phyloP scores from a whole-genome alignment of 2,113 vertebrate species.

The Geococcyx californianus region DNA sequence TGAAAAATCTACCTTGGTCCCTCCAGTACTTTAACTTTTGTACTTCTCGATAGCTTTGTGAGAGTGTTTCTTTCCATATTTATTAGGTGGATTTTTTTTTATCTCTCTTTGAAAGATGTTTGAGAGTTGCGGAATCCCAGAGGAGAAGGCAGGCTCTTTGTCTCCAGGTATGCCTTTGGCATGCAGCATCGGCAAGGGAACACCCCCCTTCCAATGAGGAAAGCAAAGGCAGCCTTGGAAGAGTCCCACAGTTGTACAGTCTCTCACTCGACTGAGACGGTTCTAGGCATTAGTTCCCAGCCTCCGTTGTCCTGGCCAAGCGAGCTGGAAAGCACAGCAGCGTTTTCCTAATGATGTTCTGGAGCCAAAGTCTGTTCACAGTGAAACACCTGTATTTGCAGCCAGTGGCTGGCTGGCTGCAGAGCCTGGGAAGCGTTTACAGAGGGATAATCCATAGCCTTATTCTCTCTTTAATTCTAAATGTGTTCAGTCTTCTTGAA shows the following conservation, averaged over 20 bases:
- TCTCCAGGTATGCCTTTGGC: not conserved
- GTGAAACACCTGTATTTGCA: conserved; percentile 16
- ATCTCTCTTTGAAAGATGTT: not conserved
- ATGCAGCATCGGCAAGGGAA: not conserved
- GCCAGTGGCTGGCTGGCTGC: not conserved
- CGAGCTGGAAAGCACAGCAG: conserved; percentile 41
- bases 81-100: not conserved
- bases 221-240: conserved; percentile 33
- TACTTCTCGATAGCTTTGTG: not conserved
- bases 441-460: not conserved
- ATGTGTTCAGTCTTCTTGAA: rapidly evolving
- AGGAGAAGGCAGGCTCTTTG: not conserved
- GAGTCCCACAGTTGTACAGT: not conserved
- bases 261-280: conserved; percentile 26
- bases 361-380: not conserved
- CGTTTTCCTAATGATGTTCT: not conserved
- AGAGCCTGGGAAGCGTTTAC: not conserved
- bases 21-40: conserved; percentile 18
- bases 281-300: conserved; percentile 29
- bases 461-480: not conserved
- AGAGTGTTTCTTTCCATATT: conserved; percentile 31
- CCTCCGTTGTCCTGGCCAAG: conserved; percentile 22
- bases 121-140: not conserved
- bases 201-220: not conserved
- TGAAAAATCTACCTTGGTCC: not conserved